Conservation (phyloP, 2,797 vertebrate species). For the Threskiornis aethiopicus region DNA sequence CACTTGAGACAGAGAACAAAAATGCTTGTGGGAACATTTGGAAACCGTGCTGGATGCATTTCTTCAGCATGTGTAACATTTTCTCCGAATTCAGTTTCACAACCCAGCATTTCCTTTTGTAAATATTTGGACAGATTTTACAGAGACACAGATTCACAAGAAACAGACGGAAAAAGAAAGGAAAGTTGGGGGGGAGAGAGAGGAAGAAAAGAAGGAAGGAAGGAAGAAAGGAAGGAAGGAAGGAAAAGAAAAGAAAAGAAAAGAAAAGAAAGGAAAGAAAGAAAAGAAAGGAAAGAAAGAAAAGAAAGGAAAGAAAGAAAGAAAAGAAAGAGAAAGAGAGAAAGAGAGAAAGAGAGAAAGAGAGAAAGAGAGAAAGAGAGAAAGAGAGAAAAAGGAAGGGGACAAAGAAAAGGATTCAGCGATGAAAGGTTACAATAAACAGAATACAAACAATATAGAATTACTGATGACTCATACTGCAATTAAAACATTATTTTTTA, state of each 20-base stretch:
- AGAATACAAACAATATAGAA: neutral
- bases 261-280: neutral
- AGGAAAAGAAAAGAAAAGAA: too few relatives aligned
- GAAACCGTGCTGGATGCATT: slow-evolving; percentile 40
- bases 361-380: too few relatives aligned
- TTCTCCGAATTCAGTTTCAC: slow-evolving; percentile 63
- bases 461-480: neutral
- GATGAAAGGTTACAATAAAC: neutral
- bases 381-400: neutral
- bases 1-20: slow-evolving; percentile 44
- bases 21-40: slow-evolving; percentile 54
- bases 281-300: too few relatives aligned
- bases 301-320: too few relatives aligned
- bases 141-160: neutral
- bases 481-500: neutral
- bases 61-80: slow-evolving; percentile 59
- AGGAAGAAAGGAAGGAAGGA: neutral
- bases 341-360: too few relatives aligned
- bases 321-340: accelerated
- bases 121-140: slow-evolving; percentile 55
- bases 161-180: neutral
- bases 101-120: slow-evolving; percentile 60
- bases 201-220: neutral
- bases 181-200: neutral
- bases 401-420: neutral